Percentiles rank a stretch among this genome's conserved stretches.
These are phyloP conservation scores for Dromas ardeola DNA, from an alignment of 2,113 vertebrate genomes.

Conservation along the genomic window DNA sequence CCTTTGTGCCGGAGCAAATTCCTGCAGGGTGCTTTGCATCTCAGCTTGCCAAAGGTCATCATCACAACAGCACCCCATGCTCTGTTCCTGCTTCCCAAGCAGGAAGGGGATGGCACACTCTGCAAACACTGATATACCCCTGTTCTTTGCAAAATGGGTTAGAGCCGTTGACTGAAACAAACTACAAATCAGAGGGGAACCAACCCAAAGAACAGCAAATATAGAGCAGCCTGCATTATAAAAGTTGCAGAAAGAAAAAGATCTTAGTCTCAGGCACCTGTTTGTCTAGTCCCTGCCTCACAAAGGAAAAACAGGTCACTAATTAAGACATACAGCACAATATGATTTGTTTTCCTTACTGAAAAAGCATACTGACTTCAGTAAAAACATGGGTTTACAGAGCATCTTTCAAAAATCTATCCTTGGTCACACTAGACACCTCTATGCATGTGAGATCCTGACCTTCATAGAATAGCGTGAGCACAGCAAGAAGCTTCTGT, in stretches of 20 bases:
- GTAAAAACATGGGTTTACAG: neutral
- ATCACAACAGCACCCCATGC: neutral
- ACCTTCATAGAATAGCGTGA: neutral
- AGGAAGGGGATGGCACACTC: constrained; percentile 12
- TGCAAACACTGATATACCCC: neutral
- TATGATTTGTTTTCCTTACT: neutral
- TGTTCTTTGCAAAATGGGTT: neutral
- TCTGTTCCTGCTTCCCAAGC: neutral
- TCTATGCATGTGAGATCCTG: neutral
- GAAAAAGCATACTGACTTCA: neutral
- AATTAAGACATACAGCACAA: neutral
- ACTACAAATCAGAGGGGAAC: neutral
- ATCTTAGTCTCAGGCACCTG: neutral
- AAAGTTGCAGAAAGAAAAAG: neutral
- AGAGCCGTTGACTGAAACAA: neutral
- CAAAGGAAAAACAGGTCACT: neutral
- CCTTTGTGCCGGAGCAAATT: constrained; percentile 27
- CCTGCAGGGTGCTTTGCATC: constrained; percentile 19
- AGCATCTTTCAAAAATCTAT: neutral
- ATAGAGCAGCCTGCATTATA: neutral
- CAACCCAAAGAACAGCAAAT: neutral
- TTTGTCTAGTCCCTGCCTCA: neutral
- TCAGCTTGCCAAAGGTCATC: constrained; percentile 55
- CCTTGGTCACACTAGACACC: neutral
- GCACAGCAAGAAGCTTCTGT: neutral